Evolutionary conservation across 2,113 vertebrate species (phyloP).

Genomic region (Pedionomus torquatus): DNA sequence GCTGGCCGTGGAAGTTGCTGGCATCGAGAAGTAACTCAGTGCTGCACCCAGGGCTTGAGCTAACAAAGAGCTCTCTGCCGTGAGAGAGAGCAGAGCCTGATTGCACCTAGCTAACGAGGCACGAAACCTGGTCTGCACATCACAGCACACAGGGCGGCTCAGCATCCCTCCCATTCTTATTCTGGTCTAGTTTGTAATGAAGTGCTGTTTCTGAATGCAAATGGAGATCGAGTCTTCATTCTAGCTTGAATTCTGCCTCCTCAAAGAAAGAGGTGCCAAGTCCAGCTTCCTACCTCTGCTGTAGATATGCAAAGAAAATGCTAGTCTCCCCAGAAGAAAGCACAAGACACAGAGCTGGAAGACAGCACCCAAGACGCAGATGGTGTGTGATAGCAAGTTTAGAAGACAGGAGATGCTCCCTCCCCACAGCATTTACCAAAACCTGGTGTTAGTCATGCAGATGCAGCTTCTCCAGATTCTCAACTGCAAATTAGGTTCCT

Average conservation of each 20-base stretch:
- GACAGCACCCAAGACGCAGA: not conserved
- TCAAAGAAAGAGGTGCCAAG: not conserved
- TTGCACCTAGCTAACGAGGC: not conserved
- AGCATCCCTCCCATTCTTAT: not conserved
- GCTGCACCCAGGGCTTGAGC: not conserved
- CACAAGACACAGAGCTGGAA: not conserved
- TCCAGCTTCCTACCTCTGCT: slow-evolving; percentile 19
- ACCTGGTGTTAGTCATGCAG: not conserved
- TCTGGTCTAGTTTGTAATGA: not conserved
- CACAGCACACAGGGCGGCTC: not conserved
- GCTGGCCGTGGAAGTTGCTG: not conserved
- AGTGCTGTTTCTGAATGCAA: not conserved
- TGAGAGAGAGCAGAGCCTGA: not conserved
- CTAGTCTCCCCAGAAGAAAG: not conserved
- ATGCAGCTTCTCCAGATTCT: not conserved
- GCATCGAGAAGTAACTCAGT: not conserved
- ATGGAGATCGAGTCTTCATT: not conserved
- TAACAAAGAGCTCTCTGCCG: not conserved
- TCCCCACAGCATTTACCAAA: not conserved
- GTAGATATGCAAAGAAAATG: not conserved
- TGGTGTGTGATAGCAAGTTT: not conserved
- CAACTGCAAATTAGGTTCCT: not conserved
- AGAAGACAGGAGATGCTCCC: not conserved
- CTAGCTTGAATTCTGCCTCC: not conserved
- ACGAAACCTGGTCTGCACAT: not conserved